A percentile compares a stretch with the other conserved stretches of the same genome.
Evolutionary conservation across 2,888 invertebrate species (phyloP).

Genomic region (Phasia obesa): DNA sequence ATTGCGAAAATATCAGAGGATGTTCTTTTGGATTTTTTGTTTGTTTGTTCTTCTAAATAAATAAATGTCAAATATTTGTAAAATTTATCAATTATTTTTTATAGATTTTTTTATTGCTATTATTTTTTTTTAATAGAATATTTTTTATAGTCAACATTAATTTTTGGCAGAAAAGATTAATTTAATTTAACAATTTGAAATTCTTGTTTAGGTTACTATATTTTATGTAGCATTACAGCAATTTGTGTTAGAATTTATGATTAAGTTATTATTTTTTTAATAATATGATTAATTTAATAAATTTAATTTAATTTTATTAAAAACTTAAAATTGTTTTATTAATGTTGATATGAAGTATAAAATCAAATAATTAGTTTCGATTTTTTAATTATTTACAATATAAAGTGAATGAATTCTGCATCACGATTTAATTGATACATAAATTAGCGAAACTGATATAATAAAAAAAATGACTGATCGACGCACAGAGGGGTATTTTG

Average conservation of each 20-base stretch:
- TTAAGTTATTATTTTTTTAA: neutral
- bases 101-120: conserved; percentile 28
- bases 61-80: conserved; percentile 66
- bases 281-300: neutral
- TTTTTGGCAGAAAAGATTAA: conserved; percentile 32
- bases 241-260: neutral
- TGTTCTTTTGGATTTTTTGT: neutral
- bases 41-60: conserved; percentile 16
- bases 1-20: conserved; percentile 41
- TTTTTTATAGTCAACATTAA: neutral
- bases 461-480: no score
- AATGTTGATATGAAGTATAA: no score
- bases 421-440: no score
- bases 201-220: conserved; percentile 36
- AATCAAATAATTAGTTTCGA: no score
- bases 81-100: conserved; percentile 33
- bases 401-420: no score
- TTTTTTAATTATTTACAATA: no score
- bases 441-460: no score
- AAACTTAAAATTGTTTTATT: no score
- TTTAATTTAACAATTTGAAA: conserved; percentile 21
- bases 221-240: no score
- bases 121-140: conserved; percentile 39
- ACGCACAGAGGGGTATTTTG: no score
- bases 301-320: no score